Evolutionary conservation across 1,140 invertebrate genomes (phyloP).

Genomic region (Chironomus tepperi): DNA sequence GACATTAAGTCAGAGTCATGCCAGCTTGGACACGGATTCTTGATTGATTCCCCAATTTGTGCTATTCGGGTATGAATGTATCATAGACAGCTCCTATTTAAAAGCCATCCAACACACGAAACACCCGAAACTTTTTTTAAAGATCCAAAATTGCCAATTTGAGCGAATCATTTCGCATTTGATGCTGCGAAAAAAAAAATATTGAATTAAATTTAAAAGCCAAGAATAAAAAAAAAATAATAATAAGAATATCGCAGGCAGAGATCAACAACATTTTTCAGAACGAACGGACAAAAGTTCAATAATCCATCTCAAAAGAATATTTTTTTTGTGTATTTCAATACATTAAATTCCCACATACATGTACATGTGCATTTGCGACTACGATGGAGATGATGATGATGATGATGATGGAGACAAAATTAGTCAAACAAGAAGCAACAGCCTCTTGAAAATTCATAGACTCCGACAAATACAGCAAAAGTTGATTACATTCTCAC

Average conservation of each 20-base stretch:
- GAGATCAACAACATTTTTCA: conserved; percentile 7
- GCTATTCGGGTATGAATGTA: no score
- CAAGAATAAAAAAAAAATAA: not conserved
- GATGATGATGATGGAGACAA: not conserved
- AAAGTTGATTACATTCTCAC: not conserved
- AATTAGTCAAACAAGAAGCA: not conserved
- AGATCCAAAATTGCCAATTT: not conserved
- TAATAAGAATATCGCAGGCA: not conserved
- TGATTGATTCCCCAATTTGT: no score
- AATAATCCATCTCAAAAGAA: not conserved
- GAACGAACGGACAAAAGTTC: conserved; percentile 10
- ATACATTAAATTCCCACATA: conserved; percentile 18
- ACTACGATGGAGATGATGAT: not conserved
- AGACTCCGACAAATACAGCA: not conserved
- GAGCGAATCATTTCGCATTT: conserved; percentile 19
- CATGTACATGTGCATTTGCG: not conserved
- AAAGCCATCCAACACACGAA: not conserved
- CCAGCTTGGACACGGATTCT: no score
- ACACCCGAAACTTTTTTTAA: not conserved
- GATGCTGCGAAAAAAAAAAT: not conserved
- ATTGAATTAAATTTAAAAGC: not conserved
- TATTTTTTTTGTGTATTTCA: not conserved
- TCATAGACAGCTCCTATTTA: no score
- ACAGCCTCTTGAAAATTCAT: not conserved
- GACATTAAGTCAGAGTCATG: no score